A percentile compares a stretch with the other conserved stretches of the same genome.
Conservation (phyloP, 2,797 vertebrate genomes). For the Tympanoctomys barrerae region DNA sequence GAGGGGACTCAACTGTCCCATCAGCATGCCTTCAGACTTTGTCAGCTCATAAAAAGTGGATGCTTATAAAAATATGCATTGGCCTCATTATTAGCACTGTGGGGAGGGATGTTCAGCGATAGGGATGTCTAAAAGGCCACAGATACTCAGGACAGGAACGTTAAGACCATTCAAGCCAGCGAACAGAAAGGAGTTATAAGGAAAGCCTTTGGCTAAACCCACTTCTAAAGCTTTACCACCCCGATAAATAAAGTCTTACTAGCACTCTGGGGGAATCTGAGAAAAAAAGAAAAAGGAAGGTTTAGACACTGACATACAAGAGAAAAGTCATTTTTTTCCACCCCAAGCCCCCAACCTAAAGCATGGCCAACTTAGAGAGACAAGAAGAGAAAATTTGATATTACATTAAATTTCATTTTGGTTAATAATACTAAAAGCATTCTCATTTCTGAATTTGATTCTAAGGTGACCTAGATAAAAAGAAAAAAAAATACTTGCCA, state of each 20-base stretch:
- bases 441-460: conserved; percentile 12
- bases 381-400: neutral
- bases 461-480: neutral
- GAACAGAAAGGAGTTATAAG: neutral
- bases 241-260: neutral
- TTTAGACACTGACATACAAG: neutral
- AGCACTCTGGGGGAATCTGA: neutral
- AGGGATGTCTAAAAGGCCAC: neutral
- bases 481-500: neutral
- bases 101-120: neutral
- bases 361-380: neutral
- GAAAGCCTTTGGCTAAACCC: neutral
- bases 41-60: neutral
- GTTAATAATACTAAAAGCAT: neutral
- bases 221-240: neutral
- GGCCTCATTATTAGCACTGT: neutral
- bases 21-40: neutral
- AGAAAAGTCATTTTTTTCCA: neutral
- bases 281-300: neutral
- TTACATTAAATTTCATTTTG: neutral
- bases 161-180: neutral
- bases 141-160: neutral
- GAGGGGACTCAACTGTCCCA: neutral
- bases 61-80: neutral
- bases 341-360: neutral